Conservation (phyloP, 2,113 vertebrate genomes). For the Phrynosoma blainvillii region DNA sequence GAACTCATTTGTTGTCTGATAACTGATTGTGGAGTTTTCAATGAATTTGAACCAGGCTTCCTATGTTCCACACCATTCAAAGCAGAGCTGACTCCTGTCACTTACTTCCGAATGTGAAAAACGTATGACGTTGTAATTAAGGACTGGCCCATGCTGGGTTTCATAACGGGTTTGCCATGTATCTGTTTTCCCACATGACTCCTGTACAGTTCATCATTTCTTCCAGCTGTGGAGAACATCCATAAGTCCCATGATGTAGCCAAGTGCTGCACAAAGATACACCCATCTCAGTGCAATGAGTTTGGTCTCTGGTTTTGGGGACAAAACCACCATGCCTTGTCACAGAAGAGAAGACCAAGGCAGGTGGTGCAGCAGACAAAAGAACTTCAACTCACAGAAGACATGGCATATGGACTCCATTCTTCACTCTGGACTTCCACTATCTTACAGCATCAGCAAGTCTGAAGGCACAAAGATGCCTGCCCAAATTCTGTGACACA, state of each 20-base stretch:
- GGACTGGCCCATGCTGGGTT: background rate
- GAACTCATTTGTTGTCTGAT: slow-evolving; percentile 53
- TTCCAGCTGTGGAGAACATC: background rate
- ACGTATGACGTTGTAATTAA: background rate
- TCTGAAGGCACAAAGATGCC: background rate
- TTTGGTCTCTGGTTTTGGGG: background rate
- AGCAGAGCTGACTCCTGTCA: background rate
- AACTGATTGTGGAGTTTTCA: slow-evolving; percentile 51
- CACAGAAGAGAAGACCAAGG: background rate
- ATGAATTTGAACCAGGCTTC: slow-evolving; percentile 29
- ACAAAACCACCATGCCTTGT: background rate
- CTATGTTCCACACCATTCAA: background rate
- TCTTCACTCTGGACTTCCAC: background rate
- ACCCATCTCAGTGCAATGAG: background rate
- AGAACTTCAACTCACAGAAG: background rate
- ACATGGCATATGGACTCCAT: background rate
- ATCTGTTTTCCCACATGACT: background rate
- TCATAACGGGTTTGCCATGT: background rate
- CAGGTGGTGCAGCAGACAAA: background rate
- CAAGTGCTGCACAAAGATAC: background rate
- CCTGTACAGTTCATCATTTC: background rate
- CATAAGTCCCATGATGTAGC: background rate
- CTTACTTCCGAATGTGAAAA: background rate
- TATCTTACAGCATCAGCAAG: background rate
- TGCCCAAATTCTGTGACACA: background rate